phyloP scores from a whole-genome alignment of 2,797 vertebrate species.

The Telmatherina bonti region DNA sequence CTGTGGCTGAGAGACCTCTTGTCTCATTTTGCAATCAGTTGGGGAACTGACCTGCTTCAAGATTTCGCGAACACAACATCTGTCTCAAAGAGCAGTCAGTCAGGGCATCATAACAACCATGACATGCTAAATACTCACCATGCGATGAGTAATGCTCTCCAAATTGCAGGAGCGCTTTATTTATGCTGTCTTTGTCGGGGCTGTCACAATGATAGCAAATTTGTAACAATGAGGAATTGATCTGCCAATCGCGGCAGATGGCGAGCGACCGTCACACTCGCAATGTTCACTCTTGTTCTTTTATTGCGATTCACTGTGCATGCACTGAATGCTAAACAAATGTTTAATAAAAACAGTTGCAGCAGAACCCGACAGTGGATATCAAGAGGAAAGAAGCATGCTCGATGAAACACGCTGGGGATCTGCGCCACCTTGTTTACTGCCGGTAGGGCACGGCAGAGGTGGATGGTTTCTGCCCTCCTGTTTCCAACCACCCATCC shows the following conservation, averaged over 20 bases:
- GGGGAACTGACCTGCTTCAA: constrained; percentile 67
- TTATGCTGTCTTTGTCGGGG: constrained; percentile 10
- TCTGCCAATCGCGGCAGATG: not conserved
- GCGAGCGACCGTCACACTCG: not conserved
- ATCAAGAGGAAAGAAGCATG: not conserved
- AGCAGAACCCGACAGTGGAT: not conserved
- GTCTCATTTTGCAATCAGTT: constrained; percentile 74
- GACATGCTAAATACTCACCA: constrained; percentile 25
- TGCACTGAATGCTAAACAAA: not conserved
- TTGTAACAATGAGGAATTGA: not conserved
- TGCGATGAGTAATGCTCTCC: not conserved
- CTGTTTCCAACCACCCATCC: not conserved
- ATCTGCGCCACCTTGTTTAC: no score
- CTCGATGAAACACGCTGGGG: not conserved
- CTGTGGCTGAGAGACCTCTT: constrained; percentile 70
- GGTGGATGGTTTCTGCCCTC: not conserved
- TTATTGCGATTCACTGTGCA: not conserved
- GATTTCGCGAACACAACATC: constrained; percentile 71
- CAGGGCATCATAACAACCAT: constrained; percentile 40
- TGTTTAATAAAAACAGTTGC: not conserved
- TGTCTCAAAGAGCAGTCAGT: constrained; percentile 60
- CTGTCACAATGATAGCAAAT: not conserved
- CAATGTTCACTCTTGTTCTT: not conserved
- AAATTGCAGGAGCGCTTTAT: not conserved
- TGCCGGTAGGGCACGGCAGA: no score